These are phyloP conservation scores for Oncorhynchus tshawytscha DNA, from an alignment of 2,113 vertebrate species.

Conservation along the genomic window DNA sequence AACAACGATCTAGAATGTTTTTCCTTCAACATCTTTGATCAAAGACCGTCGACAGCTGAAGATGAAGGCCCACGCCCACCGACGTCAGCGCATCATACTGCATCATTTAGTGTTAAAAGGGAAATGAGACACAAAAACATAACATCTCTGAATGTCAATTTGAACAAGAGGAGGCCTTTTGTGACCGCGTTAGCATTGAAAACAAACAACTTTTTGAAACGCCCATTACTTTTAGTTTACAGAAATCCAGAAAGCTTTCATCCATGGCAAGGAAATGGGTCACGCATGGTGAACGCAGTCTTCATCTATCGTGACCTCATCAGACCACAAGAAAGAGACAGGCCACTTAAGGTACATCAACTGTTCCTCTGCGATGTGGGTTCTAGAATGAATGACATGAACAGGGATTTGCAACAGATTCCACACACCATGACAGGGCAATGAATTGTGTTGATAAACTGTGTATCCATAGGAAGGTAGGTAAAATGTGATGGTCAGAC, in stretches of 20 bases:
- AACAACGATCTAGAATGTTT: slow-evolving; percentile 10
- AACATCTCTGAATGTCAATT: too few relatives aligned
- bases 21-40: slow-evolving; percentile 11
- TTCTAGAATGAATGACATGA: not conserved
- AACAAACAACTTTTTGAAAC: not conserved
- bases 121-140: not conserved
- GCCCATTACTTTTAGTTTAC: not conserved
- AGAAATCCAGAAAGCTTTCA: not conserved
- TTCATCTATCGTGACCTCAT: too few relatives aligned
- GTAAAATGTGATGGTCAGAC: not conserved
- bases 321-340: slow-evolving; percentile 1
- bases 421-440: not conserved
- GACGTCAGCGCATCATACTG: not conserved
- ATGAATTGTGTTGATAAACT: not conserved
- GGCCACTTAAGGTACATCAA: not conserved
- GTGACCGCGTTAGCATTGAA: not conserved
- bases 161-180: not conserved
- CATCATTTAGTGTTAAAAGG: not conserved
- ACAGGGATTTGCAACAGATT: not conserved
- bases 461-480: not conserved
- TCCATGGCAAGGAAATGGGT: not conserved
- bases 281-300: not conserved
- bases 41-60: not conserved
- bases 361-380: not conserved
- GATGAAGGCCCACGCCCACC: not conserved